Percentiles rank a stretch among this genome's conserved stretches.
phyloP scores from a whole-genome alignment of 2,113 vertebrate species.

The Marcusenius ussheri region DNA sequence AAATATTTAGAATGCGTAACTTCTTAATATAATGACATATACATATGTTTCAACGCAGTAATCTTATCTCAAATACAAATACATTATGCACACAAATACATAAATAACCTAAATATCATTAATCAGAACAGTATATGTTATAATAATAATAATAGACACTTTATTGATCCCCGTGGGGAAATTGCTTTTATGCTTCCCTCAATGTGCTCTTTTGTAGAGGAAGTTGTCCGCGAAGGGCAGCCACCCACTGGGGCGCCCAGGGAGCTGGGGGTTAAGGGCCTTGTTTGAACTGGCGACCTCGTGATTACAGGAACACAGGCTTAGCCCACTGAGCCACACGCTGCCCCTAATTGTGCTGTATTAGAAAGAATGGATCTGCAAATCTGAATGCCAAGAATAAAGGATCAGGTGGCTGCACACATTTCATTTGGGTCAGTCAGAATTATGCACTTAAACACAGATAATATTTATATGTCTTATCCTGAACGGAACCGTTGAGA shows the following conservation, averaged over 20 bases:
- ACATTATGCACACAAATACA: background rate
- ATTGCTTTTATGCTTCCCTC: no score
- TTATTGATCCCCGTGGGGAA: no score
- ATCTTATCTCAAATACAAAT: background rate
- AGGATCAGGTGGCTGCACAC: background rate
- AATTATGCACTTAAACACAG: background rate
- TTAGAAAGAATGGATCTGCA: background rate
- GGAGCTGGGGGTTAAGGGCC: no score
- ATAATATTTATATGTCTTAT: background rate
- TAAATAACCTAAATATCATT: background rate
- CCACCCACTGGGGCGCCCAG: no score
- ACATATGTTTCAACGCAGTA: background rate
- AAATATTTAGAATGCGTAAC: background rate
- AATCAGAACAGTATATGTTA: background rate
- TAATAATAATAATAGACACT: no score
- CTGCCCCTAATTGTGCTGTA: background rate
- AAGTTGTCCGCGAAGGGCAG: no score
- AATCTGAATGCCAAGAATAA: background rate
- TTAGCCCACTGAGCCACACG: no score
- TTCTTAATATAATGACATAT: background rate
- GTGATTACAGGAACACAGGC: no score
- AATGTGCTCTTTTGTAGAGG: no score
- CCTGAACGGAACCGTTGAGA: background rate
- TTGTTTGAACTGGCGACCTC: no score
- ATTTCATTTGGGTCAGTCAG: background rate